Evolutionary conservation across 1,140 invertebrate species (phyloP), one percentile per base, ranked within the genome.

Genomic region (Drosophila sucinea): DNA sequence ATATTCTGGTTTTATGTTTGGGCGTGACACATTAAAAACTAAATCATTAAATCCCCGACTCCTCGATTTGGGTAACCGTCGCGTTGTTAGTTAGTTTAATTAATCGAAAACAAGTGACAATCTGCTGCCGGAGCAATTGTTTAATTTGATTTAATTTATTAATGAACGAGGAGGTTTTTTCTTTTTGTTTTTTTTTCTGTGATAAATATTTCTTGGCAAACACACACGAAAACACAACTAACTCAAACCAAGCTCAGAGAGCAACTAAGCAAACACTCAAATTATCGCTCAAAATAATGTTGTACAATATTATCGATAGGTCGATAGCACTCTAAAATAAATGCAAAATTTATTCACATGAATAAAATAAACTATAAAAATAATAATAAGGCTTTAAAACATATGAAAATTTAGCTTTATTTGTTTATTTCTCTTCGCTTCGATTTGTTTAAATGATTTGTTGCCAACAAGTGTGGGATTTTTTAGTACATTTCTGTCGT

Each of bases 1-100:
- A 32, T 73, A 32, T 73, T 61, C 64, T 66, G 70, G 51, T 33
- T 76, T 79, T 73, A 32, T 81, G 51, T 75, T 86, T 86, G 83
- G 83, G 83, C 83, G 83, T 86, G 83, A 86, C 83, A 87, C 79
- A 70, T 67, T 65, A 63, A 79, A 73, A 73, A 68, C 64, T 60
- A 71, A 75, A 33, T 67, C 57, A 47, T 58, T 63, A 67, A 57
- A 25, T 51, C 44, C 25, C 44, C 44, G 44, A 51, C 44, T 27
- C 44, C 5, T 51, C 10, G 55, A 70, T 70, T 38, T 57, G 70
- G 68, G 81, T 73, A 41, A 25, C 10, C 17, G 57, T 71, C 58
- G 54, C 29, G 51, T 66, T 58, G 41, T 60, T 41, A 66, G 17
- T 60, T 67, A 58, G 66, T 69, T 76, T 56, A 55, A 44, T 30